A percentile compares a stretch with the other conserved stretches of the same genome.
Evolutionary conservation across 1,140 invertebrate species (phyloP).

Genomic region (Monomorium pharaonis): DNA sequence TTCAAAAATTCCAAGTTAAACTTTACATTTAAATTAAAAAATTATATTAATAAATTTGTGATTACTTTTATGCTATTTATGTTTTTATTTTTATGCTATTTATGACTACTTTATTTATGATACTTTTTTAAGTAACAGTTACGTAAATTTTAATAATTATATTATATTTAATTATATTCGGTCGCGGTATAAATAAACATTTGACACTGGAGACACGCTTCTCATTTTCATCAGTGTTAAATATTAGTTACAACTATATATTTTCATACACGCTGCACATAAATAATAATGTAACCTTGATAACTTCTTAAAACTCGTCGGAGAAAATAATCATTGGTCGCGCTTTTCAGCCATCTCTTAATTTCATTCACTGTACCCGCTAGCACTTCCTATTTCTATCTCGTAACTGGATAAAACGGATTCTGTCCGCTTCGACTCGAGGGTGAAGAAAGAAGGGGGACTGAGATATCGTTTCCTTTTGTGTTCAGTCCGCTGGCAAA

Average conservation of each 20-base stretch:
- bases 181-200: background rate
- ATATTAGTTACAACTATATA: background rate
- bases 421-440: slow-evolving; percentile 15
- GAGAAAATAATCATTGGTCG: background rate
- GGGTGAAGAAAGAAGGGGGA: background rate
- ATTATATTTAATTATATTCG: too few species aligned
- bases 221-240: background rate
- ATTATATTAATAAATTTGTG: slow-evolving; percentile 14
- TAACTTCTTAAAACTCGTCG: background rate
- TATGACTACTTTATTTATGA: too few species aligned
- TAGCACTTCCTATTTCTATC: slow-evolving; percentile 39
- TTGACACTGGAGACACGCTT: background rate
- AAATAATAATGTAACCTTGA: background rate
- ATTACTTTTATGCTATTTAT: too few species aligned
- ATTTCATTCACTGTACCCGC: slow-evolving; percentile 19
- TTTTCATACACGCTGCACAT: background rate
- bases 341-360: slow-evolving; percentile 16
- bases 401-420: slow-evolving; percentile 53
- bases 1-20: too few species aligned
- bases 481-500: slow-evolving; percentile 41
- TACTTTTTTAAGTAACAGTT: too few species aligned
- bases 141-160: background rate
- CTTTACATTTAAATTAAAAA: background rate
- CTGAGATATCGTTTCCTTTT: slow-evolving; percentile 56
- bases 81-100: too few species aligned